A percentile compares a stretch with the other conserved stretches of the same genome.
phyloP scores from a whole-genome alignment of 2,888 invertebrate genomes.

The Atethmia centrago region DNA sequence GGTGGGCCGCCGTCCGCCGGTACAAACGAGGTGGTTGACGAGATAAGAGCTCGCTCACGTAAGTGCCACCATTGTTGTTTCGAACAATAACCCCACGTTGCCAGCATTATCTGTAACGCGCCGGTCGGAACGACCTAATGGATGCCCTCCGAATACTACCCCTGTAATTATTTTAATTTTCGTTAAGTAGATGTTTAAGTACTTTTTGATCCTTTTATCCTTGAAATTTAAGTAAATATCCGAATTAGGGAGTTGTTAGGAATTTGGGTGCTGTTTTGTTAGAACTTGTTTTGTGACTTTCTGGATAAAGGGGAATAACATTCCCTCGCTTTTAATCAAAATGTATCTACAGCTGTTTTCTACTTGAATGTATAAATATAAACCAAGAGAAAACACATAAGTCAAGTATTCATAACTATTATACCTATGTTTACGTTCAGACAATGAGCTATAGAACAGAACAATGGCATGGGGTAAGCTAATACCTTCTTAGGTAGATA shows the following conservation, averaged over 20 bases:
- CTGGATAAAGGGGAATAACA: slow-evolving; percentile 38
- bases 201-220: slow-evolving; percentile 79
- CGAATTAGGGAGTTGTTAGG: slow-evolving; percentile 72
- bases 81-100: slow-evolving; percentile 83
- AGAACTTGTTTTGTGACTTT: slow-evolving; percentile 51
- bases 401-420: slow-evolving; percentile 13
- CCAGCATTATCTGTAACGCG: slow-evolving; percentile 81
- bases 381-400: not conserved
- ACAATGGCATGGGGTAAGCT: slow-evolving; percentile 51
- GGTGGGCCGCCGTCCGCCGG: slow-evolving; percentile 75
- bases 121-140: slow-evolving; percentile 80
- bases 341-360: not conserved
- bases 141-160: slow-evolving; percentile 79
- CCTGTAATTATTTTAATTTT: slow-evolving; percentile 85
- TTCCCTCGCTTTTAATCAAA: slow-evolving; percentile 14
- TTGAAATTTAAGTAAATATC: slow-evolving; percentile 73
- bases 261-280: slow-evolving; percentile 67
- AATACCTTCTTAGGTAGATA: slow-evolving; percentile 33
- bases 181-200: slow-evolving; percentile 78
- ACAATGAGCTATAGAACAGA: slow-evolving; percentile 42
- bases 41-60: slow-evolving; percentile 81
- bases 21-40: slow-evolving; percentile 84
- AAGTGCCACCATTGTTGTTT: slow-evolving; percentile 83
- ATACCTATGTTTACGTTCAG: slow-evolving; percentile 5
- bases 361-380: not conserved